phyloP scores from a whole-genome alignment of 2,888 invertebrate species.

The Agrypnus murinus region DNA sequence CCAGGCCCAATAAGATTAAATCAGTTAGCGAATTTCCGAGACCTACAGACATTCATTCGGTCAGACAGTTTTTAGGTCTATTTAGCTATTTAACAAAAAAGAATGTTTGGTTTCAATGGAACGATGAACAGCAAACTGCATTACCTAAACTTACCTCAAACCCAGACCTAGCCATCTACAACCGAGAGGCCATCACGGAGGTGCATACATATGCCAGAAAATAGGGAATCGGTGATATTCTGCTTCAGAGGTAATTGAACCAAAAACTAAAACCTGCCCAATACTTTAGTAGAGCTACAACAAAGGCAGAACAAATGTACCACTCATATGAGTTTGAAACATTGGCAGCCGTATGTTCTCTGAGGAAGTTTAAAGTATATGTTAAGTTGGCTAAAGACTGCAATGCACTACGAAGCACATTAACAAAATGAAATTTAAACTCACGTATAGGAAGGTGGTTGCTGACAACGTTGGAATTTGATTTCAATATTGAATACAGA shows the following conservation, averaged over 20 bases:
- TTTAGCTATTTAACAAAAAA: no score
- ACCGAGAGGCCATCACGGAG: constrained; percentile 52
- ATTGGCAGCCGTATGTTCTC: neutral
- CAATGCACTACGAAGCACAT: no score
- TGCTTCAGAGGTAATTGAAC: constrained; percentile 52
- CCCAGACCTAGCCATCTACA: constrained; percentile 58
- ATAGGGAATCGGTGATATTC: constrained; percentile 55
- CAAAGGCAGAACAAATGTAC: neutral
- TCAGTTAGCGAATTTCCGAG: no score
- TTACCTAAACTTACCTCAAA: no score
- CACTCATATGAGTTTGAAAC: constrained; percentile 19
- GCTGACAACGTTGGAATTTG: constrained; percentile 60
- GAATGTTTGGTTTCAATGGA: no score
- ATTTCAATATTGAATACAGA: constrained; percentile 59
- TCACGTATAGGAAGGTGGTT: constrained; percentile 62
- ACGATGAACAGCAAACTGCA: no score
- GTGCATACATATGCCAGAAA: constrained; percentile 56
- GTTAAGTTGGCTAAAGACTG: constrained; percentile 54
- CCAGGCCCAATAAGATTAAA: no score
- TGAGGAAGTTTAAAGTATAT: constrained; percentile 1
- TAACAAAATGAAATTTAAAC: no score
- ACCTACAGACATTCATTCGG: no score
- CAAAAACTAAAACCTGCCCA: constrained; percentile 9
- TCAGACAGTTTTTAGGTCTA: no score
- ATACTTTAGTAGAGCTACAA: constrained; percentile 27